Percentiles rank a stretch among this genome's conserved stretches.
Evolutionary conservation across 1,140 invertebrate genomes (phyloP).

Genomic region (Cataglyphis hispanica): DNA sequence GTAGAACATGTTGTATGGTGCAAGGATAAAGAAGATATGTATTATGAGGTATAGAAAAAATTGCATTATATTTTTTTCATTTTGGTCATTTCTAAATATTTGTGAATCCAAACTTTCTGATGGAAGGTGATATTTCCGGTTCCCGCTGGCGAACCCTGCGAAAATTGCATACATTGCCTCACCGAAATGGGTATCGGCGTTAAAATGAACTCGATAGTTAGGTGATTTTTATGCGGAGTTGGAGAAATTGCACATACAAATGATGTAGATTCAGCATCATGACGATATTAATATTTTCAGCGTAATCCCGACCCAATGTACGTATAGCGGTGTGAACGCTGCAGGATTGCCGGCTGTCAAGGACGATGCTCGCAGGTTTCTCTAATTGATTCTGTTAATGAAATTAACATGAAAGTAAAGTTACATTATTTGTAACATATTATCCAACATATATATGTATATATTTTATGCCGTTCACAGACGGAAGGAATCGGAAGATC

Average conservation of each 20-base stretch:
- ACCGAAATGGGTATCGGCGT: constrained; percentile 91
- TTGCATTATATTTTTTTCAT: neutral
- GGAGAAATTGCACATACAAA: neutral
- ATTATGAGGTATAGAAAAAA: constrained; percentile 85
- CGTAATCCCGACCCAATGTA: constrained; percentile 84
- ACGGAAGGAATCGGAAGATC: constrained; percentile 80
- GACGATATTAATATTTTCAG: constrained; percentile 73
- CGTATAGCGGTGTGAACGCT: constrained; percentile 78
- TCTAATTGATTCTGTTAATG: neutral
- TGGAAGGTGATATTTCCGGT: constrained; percentile 89
- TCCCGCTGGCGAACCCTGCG: constrained; percentile 89
- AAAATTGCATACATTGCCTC: constrained; percentile 90
- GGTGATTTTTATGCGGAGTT: constrained; percentile 84
- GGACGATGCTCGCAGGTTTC: constrained; percentile 74
- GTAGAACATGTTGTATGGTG: constrained; percentile 91
- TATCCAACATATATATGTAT: neutral
- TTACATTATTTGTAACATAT: neutral
- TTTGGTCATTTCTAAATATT: neutral
- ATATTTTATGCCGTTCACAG: constrained; percentile 33
- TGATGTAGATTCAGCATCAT: neutral
- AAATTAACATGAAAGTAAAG: neutral
- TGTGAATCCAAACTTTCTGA: constrained; percentile 16
- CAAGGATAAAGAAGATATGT: constrained; percentile 89
- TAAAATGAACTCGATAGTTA: constrained; percentile 90
- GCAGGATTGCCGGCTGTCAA: constrained; percentile 67